These are phyloP conservation scores for Tetranychus truncatus DNA, from an alignment of 2,888 invertebrate species.

Conservation along the genomic window DNA sequence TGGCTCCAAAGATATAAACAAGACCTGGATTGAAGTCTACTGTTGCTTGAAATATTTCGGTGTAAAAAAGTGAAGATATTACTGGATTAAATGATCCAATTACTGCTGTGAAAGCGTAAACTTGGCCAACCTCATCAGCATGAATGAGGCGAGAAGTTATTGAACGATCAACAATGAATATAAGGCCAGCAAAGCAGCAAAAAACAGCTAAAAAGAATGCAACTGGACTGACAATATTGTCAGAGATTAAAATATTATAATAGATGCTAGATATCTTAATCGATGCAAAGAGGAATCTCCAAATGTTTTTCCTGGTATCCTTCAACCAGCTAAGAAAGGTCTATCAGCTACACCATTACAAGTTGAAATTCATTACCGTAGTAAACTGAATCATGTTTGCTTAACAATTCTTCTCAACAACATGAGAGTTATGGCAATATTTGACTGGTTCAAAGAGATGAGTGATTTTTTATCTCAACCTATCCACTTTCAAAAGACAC, in stretches of 20 bases:
- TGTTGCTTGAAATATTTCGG: too few species aligned
- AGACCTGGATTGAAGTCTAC: too few species aligned
- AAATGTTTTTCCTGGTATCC: constrained; percentile 71
- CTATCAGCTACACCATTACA: constrained; percentile 31
- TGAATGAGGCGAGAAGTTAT: too few species aligned
- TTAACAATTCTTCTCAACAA: constrained; percentile 79
- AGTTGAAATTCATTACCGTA: constrained; percentile 39
- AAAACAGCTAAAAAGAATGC: background rate
- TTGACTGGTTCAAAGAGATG: constrained; percentile 58
- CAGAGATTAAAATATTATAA: constrained; percentile 62
- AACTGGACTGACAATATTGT: background rate
- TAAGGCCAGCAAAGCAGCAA: too few species aligned
- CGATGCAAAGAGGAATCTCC: constrained; percentile 35
- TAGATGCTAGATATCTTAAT: constrained; percentile 48
- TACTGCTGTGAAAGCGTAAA: too few species aligned
- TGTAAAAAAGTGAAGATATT: too few species aligned
- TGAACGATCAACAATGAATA: too few species aligned
- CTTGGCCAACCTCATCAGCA: too few species aligned
- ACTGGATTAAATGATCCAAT: too few species aligned
- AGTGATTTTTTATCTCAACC: constrained; percentile 8
- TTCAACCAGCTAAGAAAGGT: constrained; percentile 47
- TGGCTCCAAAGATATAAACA: too few species aligned
- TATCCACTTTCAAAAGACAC: background rate
- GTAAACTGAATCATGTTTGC: constrained; percentile 46
- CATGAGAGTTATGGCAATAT: constrained; percentile 77